Percentiles rank a stretch among this genome's conserved stretches.
phyloP scores from a whole-genome alignment of 2,113 vertebrate species.

The Callochromis pleurospilus region DNA sequence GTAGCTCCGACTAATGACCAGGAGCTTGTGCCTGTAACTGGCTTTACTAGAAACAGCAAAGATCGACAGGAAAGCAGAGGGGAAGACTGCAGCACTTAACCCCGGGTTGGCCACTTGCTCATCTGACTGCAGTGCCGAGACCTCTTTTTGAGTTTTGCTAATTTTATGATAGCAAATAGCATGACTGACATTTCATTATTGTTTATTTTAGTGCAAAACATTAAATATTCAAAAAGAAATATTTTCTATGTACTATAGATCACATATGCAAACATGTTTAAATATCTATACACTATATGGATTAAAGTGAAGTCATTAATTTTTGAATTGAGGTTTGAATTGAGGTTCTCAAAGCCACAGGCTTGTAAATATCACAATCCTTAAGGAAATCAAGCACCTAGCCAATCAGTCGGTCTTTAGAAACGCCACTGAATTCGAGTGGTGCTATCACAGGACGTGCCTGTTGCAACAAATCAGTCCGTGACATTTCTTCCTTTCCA shows the following conservation, averaged over 20 bases:
- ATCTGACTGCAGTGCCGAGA: not conserved
- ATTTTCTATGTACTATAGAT: not conserved
- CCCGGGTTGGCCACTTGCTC: not conserved
- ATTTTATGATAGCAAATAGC: accelerated
- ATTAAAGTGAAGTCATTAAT: not conserved
- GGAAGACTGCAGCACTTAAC: accelerated
- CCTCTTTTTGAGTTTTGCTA: accelerated
- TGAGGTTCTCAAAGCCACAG: accelerated
- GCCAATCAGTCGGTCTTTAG: not conserved
- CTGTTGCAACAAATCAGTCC: not conserved
- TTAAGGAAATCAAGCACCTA: not conserved
- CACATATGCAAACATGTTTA: not conserved
- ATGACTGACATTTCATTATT: not conserved
- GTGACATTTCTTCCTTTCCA: not conserved
- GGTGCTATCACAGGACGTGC: not conserved
- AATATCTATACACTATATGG: not conserved
- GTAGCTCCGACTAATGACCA: accelerated
- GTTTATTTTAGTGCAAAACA: not conserved
- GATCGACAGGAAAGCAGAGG: accelerated
- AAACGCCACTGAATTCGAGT: accelerated
- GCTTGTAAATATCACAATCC: accelerated
- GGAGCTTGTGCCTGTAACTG: not conserved
- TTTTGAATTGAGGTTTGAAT: not conserved
- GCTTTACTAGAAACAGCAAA: not conserved
- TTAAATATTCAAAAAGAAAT: not conserved